Evolutionary conservation across 2,113 vertebrate species (phyloP).

Genomic region (Pyxicephalus adspersus): DNA sequence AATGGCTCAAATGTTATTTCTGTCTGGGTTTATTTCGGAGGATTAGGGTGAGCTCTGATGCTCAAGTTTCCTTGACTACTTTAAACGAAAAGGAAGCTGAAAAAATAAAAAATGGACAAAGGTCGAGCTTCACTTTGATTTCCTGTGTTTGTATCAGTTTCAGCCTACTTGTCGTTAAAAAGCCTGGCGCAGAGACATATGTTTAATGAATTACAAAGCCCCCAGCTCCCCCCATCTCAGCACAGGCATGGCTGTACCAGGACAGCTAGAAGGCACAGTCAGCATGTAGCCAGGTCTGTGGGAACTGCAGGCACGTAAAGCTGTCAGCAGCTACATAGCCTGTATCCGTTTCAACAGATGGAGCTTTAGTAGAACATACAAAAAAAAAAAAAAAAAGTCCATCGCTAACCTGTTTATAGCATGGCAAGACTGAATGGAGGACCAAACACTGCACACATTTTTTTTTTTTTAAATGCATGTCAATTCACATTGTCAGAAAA

Average conservation of each 20-base stretch:
- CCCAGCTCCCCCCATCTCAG: not conserved
- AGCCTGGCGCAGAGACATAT: not conserved
- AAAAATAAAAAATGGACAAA: not conserved
- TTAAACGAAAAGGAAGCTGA: not conserved
- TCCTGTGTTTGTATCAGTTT: constrained; percentile 21
- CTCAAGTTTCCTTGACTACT: not conserved
- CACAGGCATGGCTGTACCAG: not conserved
- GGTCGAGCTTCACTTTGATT: not conserved
- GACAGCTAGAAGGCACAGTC: constrained; percentile 3
- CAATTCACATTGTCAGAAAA: too few relatives aligned
- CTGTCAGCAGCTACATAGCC: not conserved
- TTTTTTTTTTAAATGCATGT: too few relatives aligned
- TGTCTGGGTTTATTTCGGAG: constrained; percentile 19
- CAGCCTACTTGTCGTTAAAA: not conserved
- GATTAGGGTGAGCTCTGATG: constrained; percentile 30
- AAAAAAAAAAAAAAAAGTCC: too few relatives aligned
- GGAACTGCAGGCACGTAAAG: not conserved
- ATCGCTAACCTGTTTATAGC: too few relatives aligned
- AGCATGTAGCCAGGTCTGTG: not conserved
- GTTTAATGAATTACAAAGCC: constrained; percentile 2
- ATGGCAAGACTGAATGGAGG: too few relatives aligned
- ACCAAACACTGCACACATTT: too few relatives aligned
- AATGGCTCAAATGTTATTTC: constrained; percentile 27
- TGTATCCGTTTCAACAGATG: too few relatives aligned
- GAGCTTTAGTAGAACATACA: too few relatives aligned